Evolutionary conservation across 2,888 invertebrate genomes (phyloP), one percentile per base, ranked within the genome.

Genomic region (Cephus nigrinus): DNA sequence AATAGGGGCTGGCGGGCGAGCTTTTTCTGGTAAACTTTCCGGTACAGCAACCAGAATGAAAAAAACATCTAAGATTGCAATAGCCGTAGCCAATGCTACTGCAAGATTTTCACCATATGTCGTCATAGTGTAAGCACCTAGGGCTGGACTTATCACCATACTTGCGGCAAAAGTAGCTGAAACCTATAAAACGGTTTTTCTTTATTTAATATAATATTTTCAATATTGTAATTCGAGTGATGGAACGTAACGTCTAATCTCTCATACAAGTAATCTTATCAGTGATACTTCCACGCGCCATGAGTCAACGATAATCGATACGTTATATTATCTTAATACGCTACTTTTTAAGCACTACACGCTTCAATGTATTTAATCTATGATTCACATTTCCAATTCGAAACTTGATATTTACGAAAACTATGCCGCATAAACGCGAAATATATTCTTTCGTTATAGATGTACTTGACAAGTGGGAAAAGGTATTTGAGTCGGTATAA

Each of bases 151-250:
- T 84, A 99, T 99, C 74, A 99, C 99, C 95, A 99, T 96, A 91
- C 98, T 99, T 82, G 99, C 99, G 30, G 99, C 99, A 93, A 99
- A 99, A 78, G 99, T 99, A 36, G 99, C 99, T 34, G 98, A 98
- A n/a, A 96, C 95, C 93, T 93, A 79, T 68, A 81, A 80, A 76
- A 80, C 36, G 80, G 23, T 55, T 55, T 40, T 40, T 40, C 2
- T 71, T 4, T 71, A 3, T 11, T 71, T 33, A 71, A 71, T 31
- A 69, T 0, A 5, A 31, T 69, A 32, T 33, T 31, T 71, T 71
- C 5, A 15, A 15, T 55, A 55, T 55, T 2, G 9, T 23, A 23
- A 9, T 55, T 55, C 23, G 23, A 55, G 23, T 23, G 15, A 55
- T 1, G 2, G 23, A 2, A 55, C 40, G 2, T 55, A 23, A 55